These are phyloP conservation scores for Zonitis immaculata DNA, from an alignment of 2,888 invertebrate genomes.

Conservation along the genomic window DNA sequence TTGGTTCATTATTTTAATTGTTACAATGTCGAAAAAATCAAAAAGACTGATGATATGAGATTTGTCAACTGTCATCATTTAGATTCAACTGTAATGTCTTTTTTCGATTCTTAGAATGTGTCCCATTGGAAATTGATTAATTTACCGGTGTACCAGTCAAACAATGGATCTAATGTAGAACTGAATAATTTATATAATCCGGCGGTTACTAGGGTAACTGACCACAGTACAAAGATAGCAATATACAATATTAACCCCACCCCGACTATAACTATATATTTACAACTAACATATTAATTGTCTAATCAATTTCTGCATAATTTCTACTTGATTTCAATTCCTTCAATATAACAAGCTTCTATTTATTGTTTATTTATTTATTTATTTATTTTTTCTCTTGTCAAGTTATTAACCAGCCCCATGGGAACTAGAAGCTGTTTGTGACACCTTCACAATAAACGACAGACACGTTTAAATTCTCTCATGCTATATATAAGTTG, in stretches of 20 bases:
- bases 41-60: constrained; percentile 32
- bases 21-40: constrained; percentile 32
- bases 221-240: constrained; percentile 33
- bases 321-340: no score
- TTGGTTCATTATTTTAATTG: constrained; percentile 40
- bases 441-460: constrained; percentile 33
- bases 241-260: constrained; percentile 36
- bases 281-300: no score
- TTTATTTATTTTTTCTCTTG: no score
- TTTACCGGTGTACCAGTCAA: no score
- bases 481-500: constrained; percentile 27
- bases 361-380: no score
- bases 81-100: constrained; percentile 24
- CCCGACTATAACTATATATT: no score
- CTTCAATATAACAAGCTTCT: no score
- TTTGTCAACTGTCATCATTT: constrained; percentile 33
- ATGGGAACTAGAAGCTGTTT: constrained; percentile 30
- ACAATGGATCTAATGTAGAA: constrained; percentile 12
- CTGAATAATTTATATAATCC: constrained; percentile 32
- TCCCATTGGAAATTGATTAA: no score
- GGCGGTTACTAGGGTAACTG: constrained; percentile 33
- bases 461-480: constrained; percentile 31
- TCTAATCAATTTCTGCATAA: no score
- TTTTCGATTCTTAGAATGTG: constrained; percentile 6
- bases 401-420: constrained; percentile 16